These are phyloP conservation scores for Watsonalla cultraria DNA, from an alignment of 2,888 invertebrate genomes.

Conservation along the genomic window DNA sequence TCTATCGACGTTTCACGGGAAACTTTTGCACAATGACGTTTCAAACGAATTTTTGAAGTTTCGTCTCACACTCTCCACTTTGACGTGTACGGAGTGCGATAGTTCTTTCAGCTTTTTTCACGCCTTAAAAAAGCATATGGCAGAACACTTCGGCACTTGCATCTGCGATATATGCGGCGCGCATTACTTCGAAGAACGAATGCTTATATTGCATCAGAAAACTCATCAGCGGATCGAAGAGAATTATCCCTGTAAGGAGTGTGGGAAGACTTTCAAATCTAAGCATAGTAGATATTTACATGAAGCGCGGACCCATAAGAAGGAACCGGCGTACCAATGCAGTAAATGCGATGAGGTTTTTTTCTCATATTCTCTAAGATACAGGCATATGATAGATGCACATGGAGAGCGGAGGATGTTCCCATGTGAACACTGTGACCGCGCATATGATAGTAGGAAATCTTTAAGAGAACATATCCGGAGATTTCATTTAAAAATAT, in stretches of 20 bases:
- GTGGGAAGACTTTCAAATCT: constrained; percentile 63
- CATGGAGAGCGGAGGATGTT: constrained; percentile 57
- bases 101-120: constrained; percentile 47
- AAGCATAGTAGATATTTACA: constrained; percentile 62
- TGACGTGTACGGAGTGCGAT: constrained; percentile 44
- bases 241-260: constrained; percentile 66
- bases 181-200: constrained; percentile 67
- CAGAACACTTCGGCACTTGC: constrained; percentile 60
- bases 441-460: constrained; percentile 60
- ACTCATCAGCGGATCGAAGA: constrained; percentile 58
- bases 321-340: constrained; percentile 62
- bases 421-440: constrained; percentile 58
- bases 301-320: constrained; percentile 52
- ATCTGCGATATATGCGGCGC: constrained; percentile 67
- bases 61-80: constrained; percentile 36
- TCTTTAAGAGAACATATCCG: constrained; percentile 61
- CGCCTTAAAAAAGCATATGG: constrained; percentile 63
- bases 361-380: constrained; percentile 53
- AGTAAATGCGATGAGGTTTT: constrained; percentile 60
- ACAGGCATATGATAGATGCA: constrained; percentile 57
- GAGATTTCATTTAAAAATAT: constrained; percentile 55
- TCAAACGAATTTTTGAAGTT: constrained; percentile 53
- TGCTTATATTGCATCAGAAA: constrained; percentile 59
- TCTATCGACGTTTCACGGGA: constrained; percentile 35
- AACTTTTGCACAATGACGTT: constrained; percentile 25